phyloP scores from a whole-genome alignment of 2,888 invertebrate genomes.

The Drosophila antonietae region DNA sequence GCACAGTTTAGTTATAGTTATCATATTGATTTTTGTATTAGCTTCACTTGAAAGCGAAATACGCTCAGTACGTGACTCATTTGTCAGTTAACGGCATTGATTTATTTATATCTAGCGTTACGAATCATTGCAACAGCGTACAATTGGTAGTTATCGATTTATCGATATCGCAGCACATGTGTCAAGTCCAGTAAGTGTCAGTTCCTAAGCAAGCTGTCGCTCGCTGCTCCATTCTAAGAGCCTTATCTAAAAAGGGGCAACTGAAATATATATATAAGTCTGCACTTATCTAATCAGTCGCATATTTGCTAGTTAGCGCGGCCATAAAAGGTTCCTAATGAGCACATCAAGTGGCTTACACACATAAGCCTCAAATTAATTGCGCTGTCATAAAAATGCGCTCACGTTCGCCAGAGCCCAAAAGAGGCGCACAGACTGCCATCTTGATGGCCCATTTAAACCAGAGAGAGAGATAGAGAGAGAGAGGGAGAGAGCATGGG shows the following conservation, averaged over 20 bases:
- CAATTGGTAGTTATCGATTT: neutral
- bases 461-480: neutral
- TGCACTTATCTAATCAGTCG: slow-evolving; percentile 68
- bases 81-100: neutral
- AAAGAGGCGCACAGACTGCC: slow-evolving; percentile 15
- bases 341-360: slow-evolving; percentile 79
- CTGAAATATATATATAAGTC: neutral
- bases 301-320: slow-evolving; percentile 74
- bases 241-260: neutral
- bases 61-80: neutral
- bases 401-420: slow-evolving; percentile 54
- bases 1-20: too few relatives aligned
- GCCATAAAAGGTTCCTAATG: slow-evolving; percentile 77
- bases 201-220: neutral
- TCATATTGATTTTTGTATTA: neutral
- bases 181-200: neutral
- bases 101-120: neutral
- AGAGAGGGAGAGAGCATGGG: neutral
- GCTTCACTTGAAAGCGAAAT: neutral
- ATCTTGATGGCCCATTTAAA: slow-evolving; percentile 41
- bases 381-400: slow-evolving; percentile 77
- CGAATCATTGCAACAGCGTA: neutral
- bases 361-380: slow-evolving; percentile 79
- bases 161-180: neutral
- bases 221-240: slow-evolving; percentile 1